Base-by-base conservation (phyloP, 2,888 invertebrate species). In the Xylophagus ater region DNA sequence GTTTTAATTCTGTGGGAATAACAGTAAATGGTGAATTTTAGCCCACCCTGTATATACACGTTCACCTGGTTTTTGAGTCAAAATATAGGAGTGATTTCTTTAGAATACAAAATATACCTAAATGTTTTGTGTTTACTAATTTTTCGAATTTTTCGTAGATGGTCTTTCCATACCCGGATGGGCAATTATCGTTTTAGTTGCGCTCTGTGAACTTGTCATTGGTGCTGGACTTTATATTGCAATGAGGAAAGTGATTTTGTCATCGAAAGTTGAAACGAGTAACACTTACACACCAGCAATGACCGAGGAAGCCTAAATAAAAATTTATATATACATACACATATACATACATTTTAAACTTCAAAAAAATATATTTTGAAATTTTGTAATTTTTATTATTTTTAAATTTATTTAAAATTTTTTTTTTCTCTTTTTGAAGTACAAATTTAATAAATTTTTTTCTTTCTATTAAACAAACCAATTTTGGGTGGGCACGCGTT, bases 151-250 rank as follows among this genome's bases (percentile, higher is more conserved):
- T 35, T 34, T 18, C 21, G 13, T 8, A 84, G 83, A 63, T 60
- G 76, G 78, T 34, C 73, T 73, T 37, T 72, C 76, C 8, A 74
- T 85, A 49, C 84, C 86, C 44, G 82, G 82, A 1, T 86, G 85
- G 84, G 77, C 80, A 0, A 74, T 83, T 42, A 73, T 81, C 43
- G 54, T 81, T 18, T 61, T 85, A 50, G 67, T 80, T 13, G 83
- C 78, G 15, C 58, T 83, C 9, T 73, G 72, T 30, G 79, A 85
- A 72, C 58, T 86, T 21, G 42, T 77, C 4, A 52, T 78, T n/a
- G 85, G 84, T 28, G 83, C 71, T 2, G 67, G 78, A 6, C 55
- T 84, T 0, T 86, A 80, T 52, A 64, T 73, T 1, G 60, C 76
- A 9, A 70, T 85, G 71, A 74, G 78, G 49, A 83, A 78, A 59